Evolutionary conservation across 2,113 vertebrate genomes (phyloP), one percentile per base, ranked within the genome.

Genomic region (Tinamus guttatus): DNA sequence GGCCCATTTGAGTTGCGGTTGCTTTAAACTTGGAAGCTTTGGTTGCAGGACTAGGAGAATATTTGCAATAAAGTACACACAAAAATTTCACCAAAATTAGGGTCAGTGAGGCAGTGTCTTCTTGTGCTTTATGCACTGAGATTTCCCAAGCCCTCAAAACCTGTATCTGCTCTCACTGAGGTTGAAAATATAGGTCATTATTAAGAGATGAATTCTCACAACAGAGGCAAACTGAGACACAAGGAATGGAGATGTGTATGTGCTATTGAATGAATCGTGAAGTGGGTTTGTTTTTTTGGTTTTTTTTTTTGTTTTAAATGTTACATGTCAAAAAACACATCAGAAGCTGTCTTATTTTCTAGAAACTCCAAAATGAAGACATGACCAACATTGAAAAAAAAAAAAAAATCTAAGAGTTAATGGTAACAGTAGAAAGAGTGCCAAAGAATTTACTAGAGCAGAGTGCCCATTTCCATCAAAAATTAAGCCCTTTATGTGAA

Each of bases 1-100:
- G 18, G 84, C 28, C 89, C 45, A 54, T 79, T 52, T 63, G 91
- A n/a, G n/a, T n/a, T n/a, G n/a, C n/a, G n/a, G n/a, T n/a, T n/a
- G n/a, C n/a, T n/a, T n/a, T n/a, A n/a, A n/a, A n/a, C n/a, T n/a
- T n/a, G n/a, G n/a, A n/a, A 41, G n/a, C 36, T 91, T 87, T 65
- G 79, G 41, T 63, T 60, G 56, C 64, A 73, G 69, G 52, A 73
- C 52, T 63, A 45, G 84, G 21, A 13, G 36, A 81, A 40, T 43
- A 17, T 79, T 78, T 92, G 54, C n/a, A 77, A 43, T 32, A 13
- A 45, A 68, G 30, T 40, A 7, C 34, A 60, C 13, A 18, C 38
- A 67, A 87, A 79, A 68, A 6, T 12, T 3, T 21, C 81, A 20
- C 56, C 69, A 80, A 91, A 84, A 17, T 75, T 12, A 54, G 47